Evolutionary conservation across 37 sponge, comb jelly and placozoan genomes (phyloP), one percentile per base, ranked within the genome.

Genomic region (Mnemiopsis leidyi): DNA sequence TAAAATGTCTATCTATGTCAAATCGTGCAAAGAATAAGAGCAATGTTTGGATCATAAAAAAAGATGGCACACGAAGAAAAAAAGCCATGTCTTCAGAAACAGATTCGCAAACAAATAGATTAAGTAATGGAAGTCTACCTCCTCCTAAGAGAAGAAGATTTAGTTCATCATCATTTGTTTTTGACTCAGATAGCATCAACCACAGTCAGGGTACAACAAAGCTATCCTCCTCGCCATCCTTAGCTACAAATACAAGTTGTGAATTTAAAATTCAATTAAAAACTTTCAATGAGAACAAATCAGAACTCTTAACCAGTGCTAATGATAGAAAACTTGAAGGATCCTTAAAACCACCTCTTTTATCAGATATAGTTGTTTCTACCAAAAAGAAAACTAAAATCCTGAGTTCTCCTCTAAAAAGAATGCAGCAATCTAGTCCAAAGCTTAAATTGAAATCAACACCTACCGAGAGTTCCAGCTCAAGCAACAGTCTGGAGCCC

Each of bases 321-420:
- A n/a, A n/a, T n/a, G n/a, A n/a, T n/a, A n/a, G n/a, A n/a, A n/a
- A n/a, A n/a, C n/a, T n/a, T n/a, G n/a, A n/a, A n/a, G n/a, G n/a
- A n/a, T n/a, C n/a, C n/a, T n/a, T n/a, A n/a, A n/a, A n/a, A n/a
- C n/a, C n/a, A n/a, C n/a, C n/a, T n/a, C n/a, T n/a, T n/a, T n/a
- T n/a, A n/a, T n/a, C n/a, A n/a, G n/a, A n/a, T n/a, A n/a, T n/a
- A n/a, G n/a, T n/a, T n/a, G n/a, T n/a, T n/a, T n/a, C n/a, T n/a
- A n/a, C n/a, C 13, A 21, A 5, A 25, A 69, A 69, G 73, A 69
- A 69, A 69, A 69, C 73, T 23, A 69, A 69, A 69, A 69, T 69
- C 24, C 73, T 69, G 23, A 5, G 21, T 69, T 69, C 73, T 69
- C n/a, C 73, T 20, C 9, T 69, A 3, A 69, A 69, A 25, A 69